Evolutionary conservation across 2,888 invertebrate species (phyloP).

Genomic region (Elmis aenea): DNA sequence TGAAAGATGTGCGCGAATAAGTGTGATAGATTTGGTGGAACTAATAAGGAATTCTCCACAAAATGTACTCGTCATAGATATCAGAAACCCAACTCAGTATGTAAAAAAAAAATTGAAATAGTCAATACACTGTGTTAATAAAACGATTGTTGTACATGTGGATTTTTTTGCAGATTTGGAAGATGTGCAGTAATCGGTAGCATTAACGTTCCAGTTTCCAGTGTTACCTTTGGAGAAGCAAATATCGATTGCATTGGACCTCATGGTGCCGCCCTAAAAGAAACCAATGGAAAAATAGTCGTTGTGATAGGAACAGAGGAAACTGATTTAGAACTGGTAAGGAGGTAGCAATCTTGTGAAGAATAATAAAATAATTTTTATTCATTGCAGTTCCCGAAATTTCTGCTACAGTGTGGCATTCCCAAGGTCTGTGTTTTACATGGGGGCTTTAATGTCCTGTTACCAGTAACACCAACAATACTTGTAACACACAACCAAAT

Average conservation of each 20-base stretch:
- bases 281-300: conserved; percentile 61
- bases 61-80: conserved; percentile 62
- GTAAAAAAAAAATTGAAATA: conserved; percentile 20
- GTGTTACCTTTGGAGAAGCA: conserved; percentile 65
- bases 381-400: conserved; percentile 75
- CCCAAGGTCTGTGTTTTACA: conserved; percentile 79
- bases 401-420: conserved; percentile 72
- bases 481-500: conserved; percentile 30
- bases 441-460: conserved; percentile 78
- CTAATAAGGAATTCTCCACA: conserved; percentile 58
- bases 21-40: conserved; percentile 76
- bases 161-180: conserved; percentile 57
- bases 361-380: background rate
- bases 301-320: conserved; percentile 76
- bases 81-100: conserved; percentile 61
- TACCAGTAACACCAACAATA: conserved; percentile 60
- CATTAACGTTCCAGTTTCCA: conserved; percentile 83
- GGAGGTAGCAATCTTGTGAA: conserved; percentile 20
- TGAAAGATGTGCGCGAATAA: conserved; percentile 78
- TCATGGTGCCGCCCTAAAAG: conserved; percentile 56
- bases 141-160: too few species aligned
- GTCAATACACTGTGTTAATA: background rate
- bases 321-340: conserved; percentile 70
- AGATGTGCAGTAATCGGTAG: conserved; percentile 76
- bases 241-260: conserved; percentile 67